Evolutionary conservation across 2,888 invertebrate genomes (phyloP).

Genomic region (Unio delphinus): DNA sequence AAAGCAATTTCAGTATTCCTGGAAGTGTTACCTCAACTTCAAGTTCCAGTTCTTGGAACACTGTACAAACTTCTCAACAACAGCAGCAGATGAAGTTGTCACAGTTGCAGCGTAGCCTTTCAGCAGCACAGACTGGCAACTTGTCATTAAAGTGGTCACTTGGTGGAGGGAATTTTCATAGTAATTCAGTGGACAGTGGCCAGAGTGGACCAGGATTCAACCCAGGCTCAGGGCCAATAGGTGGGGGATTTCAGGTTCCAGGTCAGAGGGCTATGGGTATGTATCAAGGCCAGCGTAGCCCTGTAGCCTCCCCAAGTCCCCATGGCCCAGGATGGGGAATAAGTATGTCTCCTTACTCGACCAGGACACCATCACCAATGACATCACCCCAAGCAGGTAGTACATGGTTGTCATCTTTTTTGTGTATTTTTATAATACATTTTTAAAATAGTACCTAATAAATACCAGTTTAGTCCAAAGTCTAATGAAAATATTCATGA

Average conservation of each 20-base stretch:
- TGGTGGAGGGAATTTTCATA: not conserved
- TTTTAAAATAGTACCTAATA: not conserved
- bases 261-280: slow-evolving; percentile 30
- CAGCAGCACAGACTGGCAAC: no score
- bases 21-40: no score
- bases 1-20: no score
- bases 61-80: no score
- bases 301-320: slow-evolving; percentile 40
- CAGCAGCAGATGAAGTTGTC: slow-evolving; percentile 21
- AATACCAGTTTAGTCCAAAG: no score
- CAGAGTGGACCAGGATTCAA: slow-evolving; percentile 6
- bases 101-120: not conserved
- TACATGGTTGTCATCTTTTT: not conserved
- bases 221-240: slow-evolving; percentile 1
- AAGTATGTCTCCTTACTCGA: slow-evolving; percentile 25
- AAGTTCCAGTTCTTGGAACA: no score
- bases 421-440: not conserved
- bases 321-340: slow-evolving; percentile 23
- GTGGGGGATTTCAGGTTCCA: slow-evolving; percentile 37
- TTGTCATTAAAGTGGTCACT: no score
- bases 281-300: slow-evolving; percentile 47
- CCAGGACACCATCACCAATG: slow-evolving; percentile 39
- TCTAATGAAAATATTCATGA: not conserved
- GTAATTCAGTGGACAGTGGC: slow-evolving; percentile 9
- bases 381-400: slow-evolving; percentile 34